Evolutionary conservation across 2,113 vertebrate genomes (phyloP), one percentile per base, ranked within the genome.

Genomic region (Ceyx cyanopectus): DNA sequence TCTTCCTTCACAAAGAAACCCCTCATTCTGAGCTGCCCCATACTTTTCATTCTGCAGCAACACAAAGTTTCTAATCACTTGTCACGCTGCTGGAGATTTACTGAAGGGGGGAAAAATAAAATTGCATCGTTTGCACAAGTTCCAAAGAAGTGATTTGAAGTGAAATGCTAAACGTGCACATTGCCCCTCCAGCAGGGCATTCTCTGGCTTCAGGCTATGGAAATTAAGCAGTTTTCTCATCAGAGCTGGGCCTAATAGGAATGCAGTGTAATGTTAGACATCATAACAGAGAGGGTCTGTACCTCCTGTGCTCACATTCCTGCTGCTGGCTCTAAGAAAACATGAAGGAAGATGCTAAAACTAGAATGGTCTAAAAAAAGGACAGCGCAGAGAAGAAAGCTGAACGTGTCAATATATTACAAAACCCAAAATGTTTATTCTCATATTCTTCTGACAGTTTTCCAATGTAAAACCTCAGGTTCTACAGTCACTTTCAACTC

Each of bases 251-350:
- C 43, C 46, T 85, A 80, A 84, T 54, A 91, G 57, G 81, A 89
- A 82, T 45, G 45, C 27, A 62, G 54, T 68, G 66, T 72, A 63
- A 86, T 9, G 14, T 23, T 3, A 86, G 65, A 83, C 61, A 88
- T 30, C 37, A 2, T 57, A 86, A 93, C 72, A 85, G 82, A 82
- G 60, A 83, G 82, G 76, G 72, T 58, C 82, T 85, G 68, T 92
- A 77, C 69, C 63, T 60, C 46, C 7, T 45, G 41, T 53, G 41
- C 79, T 91, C 88, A 66, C 51, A 72, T 73, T 90, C 32, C 45
- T 95, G 69, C 81, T 79, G 45, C 40, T 81, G 48, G 22, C 70
- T 89, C 62, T 68, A 26, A 92, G 37, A 65, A 89, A 79, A 83
- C 43, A 81, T 3, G 53, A 84, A 92, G 18, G 16, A 89, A 87